Conservation (phyloP, 1,140 invertebrate species). For the Mya arenaria region DNA sequence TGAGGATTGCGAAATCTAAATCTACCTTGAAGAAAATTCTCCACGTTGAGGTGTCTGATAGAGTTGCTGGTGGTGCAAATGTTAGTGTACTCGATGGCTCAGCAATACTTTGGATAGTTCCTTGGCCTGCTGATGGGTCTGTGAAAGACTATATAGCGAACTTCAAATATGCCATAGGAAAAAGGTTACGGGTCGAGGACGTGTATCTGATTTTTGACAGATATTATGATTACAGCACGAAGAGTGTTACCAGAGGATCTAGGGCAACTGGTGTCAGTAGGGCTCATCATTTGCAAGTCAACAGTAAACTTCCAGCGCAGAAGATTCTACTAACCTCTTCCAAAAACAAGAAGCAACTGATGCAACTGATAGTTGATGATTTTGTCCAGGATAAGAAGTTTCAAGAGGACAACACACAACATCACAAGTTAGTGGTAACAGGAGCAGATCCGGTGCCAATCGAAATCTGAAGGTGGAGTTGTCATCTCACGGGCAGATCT, state of each 20-base stretch:
- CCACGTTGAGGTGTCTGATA: background rate
- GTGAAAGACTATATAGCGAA: too few species aligned
- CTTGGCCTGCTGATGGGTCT: too few species aligned
- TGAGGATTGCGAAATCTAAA: constrained; percentile 17
- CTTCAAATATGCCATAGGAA: too few species aligned
- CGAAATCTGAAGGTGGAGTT: too few species aligned
- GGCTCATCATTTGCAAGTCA: background rate
- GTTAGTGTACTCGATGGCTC: constrained; percentile 53
- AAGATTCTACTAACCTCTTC: background rate
- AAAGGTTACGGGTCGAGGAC: too few species aligned
- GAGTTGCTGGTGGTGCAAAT: background rate
- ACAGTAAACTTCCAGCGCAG: background rate
- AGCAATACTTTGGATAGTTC: constrained; percentile 54
- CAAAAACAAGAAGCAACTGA: constrained; percentile 1
- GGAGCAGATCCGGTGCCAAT: too few species aligned
- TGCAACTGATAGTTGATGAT: constrained; percentile 21
- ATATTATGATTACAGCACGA: constrained; percentile 50
- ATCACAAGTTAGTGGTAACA: too few species aligned
- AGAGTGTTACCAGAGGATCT: constrained; percentile 13
- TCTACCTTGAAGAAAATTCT: constrained; percentile 33
- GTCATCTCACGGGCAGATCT: too few species aligned
- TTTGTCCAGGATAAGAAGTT: too few species aligned
- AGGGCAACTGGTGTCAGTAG: background rate
- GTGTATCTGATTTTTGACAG: constrained; percentile 48
- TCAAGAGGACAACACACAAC: too few species aligned